Evolutionary conservation across 2,113 vertebrate species (phyloP).

Genomic region (Ceratotherium simum): DNA sequence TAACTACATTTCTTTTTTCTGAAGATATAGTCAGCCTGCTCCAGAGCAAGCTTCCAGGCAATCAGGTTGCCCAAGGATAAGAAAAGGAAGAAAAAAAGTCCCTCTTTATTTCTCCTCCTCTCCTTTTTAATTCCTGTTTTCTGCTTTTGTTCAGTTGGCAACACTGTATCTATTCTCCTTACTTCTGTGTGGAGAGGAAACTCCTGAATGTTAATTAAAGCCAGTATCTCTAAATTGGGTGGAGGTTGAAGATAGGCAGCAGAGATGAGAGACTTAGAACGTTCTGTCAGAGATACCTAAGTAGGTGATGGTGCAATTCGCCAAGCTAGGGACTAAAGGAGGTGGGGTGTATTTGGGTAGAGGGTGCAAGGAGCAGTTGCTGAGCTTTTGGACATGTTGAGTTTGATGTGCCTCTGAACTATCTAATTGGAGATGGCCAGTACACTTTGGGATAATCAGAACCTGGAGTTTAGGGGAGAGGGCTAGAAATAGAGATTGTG

Average conservation of each 20-base stretch:
- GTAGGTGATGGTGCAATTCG: background rate
- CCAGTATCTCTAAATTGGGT: background rate
- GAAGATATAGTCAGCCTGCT: background rate
- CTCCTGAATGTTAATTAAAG: background rate
- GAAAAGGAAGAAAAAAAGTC: background rate
- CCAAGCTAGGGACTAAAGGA: background rate
- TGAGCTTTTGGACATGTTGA: background rate
- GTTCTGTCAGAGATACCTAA: background rate
- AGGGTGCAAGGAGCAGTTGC: background rate
- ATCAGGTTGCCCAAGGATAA: background rate
- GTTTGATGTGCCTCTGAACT: background rate
- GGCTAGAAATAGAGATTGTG: background rate
- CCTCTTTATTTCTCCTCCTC: background rate
- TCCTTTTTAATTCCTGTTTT: background rate
- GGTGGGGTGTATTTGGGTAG: too few relatives aligned
- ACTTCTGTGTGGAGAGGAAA: background rate
- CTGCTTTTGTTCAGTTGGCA: background rate
- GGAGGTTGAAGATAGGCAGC: background rate
- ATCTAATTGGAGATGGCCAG: background rate
- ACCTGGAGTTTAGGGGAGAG: background rate
- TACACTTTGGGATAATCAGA: background rate
- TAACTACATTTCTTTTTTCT: background rate
- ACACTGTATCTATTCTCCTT: background rate
- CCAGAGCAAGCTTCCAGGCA: background rate
- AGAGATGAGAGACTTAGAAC: background rate